phyloP scores from a whole-genome alignment of 2,113 vertebrate species.

The Pseudonaja textilis region DNA sequence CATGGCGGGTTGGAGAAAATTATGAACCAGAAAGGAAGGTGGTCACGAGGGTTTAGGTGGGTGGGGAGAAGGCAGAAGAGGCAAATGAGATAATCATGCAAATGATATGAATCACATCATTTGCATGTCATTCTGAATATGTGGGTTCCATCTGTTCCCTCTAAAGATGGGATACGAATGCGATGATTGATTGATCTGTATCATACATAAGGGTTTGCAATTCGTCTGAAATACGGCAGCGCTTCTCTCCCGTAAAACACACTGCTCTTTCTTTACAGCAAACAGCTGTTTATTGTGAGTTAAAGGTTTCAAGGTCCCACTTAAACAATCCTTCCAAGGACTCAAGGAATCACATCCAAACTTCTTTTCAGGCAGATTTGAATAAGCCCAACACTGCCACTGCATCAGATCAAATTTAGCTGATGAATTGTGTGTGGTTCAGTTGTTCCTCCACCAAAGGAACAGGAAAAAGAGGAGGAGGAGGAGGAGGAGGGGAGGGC shows the following conservation, averaged over 20 bases:
- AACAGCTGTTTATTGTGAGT: not conserved
- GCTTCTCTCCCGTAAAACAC: not conserved
- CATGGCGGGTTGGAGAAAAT: not conserved
- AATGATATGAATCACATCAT: not conserved
- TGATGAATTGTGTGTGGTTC: not conserved
- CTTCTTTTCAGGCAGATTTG: not conserved
- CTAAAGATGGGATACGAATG: not conserved
- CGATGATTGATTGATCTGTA: not conserved
- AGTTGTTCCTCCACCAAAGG: not conserved
- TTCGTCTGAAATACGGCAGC: not conserved
- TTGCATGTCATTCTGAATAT: not conserved
- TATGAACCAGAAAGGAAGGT: not conserved
- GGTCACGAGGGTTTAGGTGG: not conserved
- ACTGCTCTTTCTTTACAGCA: not conserved
- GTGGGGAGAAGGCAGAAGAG: not conserved
- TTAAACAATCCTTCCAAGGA: not conserved
- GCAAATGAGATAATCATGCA: not conserved
- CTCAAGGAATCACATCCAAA: not conserved
- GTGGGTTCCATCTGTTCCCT: not conserved
- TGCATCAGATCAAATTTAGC: not conserved
- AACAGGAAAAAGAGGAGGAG: not conserved
- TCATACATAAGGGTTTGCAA: not conserved
- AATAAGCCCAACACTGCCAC: not conserved
- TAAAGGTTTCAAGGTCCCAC: not conserved
- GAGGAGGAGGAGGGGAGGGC: too few relatives aligned